A percentile compares a stretch with the other conserved stretches of the same genome.
These are phyloP conservation scores for Zaprionus tsacasi DNA, from an alignment of 1,140 invertebrate species.

Conservation along the genomic window DNA sequence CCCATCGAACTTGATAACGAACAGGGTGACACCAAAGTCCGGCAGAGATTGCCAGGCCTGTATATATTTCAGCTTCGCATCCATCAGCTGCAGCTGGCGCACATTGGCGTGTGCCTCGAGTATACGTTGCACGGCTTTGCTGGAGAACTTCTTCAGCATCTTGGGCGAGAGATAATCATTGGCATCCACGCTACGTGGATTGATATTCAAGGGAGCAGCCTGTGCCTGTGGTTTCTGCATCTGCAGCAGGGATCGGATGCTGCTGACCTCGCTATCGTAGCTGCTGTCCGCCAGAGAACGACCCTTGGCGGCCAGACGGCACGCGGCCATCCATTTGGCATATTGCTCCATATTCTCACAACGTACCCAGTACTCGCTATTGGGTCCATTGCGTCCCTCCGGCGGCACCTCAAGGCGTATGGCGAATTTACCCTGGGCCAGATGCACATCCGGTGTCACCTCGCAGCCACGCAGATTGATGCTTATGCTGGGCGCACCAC, in stretches of 20 bases:
- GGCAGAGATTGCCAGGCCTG: slow-evolving; percentile 99
- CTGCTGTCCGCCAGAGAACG: slow-evolving; percentile 96
- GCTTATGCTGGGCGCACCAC: slow-evolving; percentile 86
- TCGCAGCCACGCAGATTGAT: slow-evolving; percentile 96
- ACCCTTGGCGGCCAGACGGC: slow-evolving; percentile 96
- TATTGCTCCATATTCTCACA: slow-evolving; percentile 98
- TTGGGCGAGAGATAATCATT: slow-evolving; percentile 96
- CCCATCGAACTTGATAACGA: slow-evolving; percentile 97
- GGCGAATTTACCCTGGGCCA: slow-evolving; percentile 95
- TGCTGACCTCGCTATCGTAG: slow-evolving; percentile 96
- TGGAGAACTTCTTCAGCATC: slow-evolving; percentile 92
- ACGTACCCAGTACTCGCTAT: slow-evolving; percentile 95
- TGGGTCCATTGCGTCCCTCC: slow-evolving; percentile 90
- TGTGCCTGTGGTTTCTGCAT: slow-evolving; percentile 93
- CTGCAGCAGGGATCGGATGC: slow-evolving; percentile 94
- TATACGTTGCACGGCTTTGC: slow-evolving; percentile 93
- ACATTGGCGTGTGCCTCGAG: slow-evolving; percentile 99
- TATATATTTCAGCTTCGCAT: slow-evolving; percentile 98
- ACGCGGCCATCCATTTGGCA: slow-evolving; percentile 99
- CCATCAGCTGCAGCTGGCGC: slow-evolving; percentile 93
- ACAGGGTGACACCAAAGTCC: slow-evolving; percentile 97
- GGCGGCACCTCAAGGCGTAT: slow-evolving; percentile 98
- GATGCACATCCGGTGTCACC: slow-evolving; percentile 97
- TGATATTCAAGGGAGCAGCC: slow-evolving; percentile 88
- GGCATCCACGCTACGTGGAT: slow-evolving; percentile 91